Conservation (phyloP, 2,797 vertebrate genomes). For the Myioborus melanocephalus region DNA sequence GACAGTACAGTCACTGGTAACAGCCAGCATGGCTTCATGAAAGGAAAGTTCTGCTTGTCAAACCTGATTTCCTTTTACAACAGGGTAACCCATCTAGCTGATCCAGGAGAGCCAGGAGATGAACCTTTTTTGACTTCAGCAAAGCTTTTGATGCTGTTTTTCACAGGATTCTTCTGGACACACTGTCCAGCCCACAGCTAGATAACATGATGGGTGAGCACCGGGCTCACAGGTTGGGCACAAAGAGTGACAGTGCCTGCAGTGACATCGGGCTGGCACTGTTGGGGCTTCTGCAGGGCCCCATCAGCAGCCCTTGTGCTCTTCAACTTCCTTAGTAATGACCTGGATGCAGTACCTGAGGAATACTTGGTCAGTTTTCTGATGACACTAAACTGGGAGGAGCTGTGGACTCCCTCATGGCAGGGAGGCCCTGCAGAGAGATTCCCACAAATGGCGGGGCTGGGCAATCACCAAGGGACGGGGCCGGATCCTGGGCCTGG, state of each 20-base stretch:
- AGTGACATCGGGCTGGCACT: not conserved
- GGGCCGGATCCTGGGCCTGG: not conserved
- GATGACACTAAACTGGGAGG: rapidly evolving
- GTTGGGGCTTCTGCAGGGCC: too few relatives aligned
- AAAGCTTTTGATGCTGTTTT: not conserved
- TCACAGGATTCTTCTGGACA: not conserved
- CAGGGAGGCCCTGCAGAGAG: not conserved
- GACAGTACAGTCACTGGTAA: not conserved
- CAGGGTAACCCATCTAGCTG: not conserved
- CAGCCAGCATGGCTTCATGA: not conserved
- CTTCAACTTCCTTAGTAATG: not conserved
- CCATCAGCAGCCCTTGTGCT: rapidly evolving
- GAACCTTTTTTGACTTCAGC: not conserved
- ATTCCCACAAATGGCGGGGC: rapidly evolving
- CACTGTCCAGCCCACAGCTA: not conserved
- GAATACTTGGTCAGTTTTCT: not conserved
- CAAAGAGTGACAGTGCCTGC: too few relatives aligned
- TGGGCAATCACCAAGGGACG: not conserved
- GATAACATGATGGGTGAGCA: not conserved
- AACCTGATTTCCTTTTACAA: not conserved
- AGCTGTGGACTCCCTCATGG: rapidly evolving
- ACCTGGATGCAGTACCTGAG: not conserved
- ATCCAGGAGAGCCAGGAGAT: not conserved
- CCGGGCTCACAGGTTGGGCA: rapidly evolving
- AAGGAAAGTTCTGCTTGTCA: not conserved